Evolutionary conservation across 2,888 invertebrate species (phyloP).

Genomic region (Eupeodes latifasciatus): DNA sequence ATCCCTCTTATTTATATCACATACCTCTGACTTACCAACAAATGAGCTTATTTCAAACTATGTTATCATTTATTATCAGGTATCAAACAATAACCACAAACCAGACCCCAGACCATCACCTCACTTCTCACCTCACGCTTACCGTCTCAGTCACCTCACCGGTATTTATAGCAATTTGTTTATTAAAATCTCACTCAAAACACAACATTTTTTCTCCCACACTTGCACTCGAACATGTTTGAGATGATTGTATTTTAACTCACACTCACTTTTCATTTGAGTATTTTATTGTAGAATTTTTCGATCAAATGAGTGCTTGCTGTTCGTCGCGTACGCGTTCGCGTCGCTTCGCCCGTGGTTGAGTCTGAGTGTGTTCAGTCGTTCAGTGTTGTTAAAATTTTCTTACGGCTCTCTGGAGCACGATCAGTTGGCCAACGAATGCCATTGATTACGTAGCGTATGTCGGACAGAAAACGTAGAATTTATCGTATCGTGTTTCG

Average conservation of each 20-base stretch:
- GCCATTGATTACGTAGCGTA: slow-evolving; percentile 68
- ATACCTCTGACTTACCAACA: too few species aligned
- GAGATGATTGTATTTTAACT: slow-evolving; percentile 1
- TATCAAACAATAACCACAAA: too few species aligned
- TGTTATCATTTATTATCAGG: slow-evolving; percentile 29
- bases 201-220: slow-evolving; percentile 35
- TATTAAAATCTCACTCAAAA: slow-evolving; percentile 23
- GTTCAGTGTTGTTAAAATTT: slow-evolving; percentile 16
- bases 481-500: slow-evolving; percentile 47
- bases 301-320: slow-evolving; percentile 26
- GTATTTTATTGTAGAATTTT: slow-evolving; percentile 5
- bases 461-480: slow-evolving; percentile 45
- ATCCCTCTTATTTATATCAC: background rate
- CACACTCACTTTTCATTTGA: slow-evolving; percentile 39
- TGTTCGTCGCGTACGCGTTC: too few species aligned
- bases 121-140: background rate
- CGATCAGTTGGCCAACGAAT: slow-evolving; percentile 72
- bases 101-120: too few species aligned
- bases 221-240: slow-evolving; percentile 56
- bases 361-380: background rate
- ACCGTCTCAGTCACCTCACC: background rate
- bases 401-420: slow-evolving; percentile 62
- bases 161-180: background rate
- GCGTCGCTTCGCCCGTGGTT: too few species aligned
- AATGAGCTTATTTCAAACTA: background rate